Evolutionary conservation across 2,797 vertebrate species (phyloP).

Genomic region (Menidia menidia): DNA sequence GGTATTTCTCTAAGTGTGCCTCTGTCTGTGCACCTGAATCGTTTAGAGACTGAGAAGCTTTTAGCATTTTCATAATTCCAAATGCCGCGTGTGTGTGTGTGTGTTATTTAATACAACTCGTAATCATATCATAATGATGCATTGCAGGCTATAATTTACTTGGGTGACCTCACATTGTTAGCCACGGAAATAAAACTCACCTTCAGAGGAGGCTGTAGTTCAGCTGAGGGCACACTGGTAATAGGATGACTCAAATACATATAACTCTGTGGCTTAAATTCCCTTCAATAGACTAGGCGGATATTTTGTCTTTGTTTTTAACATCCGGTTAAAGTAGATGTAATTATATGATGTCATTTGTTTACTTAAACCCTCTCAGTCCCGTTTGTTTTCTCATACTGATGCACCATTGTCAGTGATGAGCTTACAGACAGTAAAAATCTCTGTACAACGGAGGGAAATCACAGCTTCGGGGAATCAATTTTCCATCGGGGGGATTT

Average conservation of each 20-base stretch:
- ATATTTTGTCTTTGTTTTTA: neutral
- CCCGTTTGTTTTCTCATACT: neutral
- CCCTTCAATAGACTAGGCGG: neutral
- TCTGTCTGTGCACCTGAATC: neutral
- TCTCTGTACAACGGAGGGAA: no score
- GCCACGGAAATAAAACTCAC: constrained; percentile 10
- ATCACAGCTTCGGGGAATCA: no score
- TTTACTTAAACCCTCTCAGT: neutral
- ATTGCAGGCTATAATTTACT: constrained; percentile 14
- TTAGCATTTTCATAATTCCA: constrained; percentile 3
- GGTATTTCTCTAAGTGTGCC: neutral
- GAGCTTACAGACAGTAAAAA: no score
- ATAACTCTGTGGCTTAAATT: constrained; percentile 2
- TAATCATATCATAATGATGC: neutral
- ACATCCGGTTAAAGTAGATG: neutral
- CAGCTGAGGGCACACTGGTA: constrained; percentile 10
- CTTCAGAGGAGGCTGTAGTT: constrained; percentile 15
- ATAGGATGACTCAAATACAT: constrained; percentile 22
- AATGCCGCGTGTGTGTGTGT: neutral
- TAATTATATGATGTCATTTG: neutral
- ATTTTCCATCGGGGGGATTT: no score
- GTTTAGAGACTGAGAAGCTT: constrained; percentile 1
- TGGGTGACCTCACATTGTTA: neutral
- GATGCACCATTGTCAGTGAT: neutral
- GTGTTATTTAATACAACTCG: constrained; percentile 6